Evolutionary conservation across 2,888 invertebrate genomes (phyloP), one percentile per base, ranked within the genome.

Genomic region (Gryllus longicercus): DNA sequence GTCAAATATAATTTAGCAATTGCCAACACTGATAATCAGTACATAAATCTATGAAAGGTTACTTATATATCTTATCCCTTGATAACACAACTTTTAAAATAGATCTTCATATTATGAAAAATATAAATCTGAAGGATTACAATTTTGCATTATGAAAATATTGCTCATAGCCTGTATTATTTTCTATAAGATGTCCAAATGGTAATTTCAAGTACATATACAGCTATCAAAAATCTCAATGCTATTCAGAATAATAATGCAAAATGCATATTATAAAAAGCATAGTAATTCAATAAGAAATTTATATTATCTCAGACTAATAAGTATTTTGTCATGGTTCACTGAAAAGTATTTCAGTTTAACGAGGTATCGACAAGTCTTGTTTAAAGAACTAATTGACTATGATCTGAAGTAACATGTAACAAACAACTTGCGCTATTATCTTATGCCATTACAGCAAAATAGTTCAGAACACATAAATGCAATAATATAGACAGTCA

Each of bases 1-100:
- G 63, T 63, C 16, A 63, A 63, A 63, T 63, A 63, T 38, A 38
- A 38, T 38, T 38, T 38, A 38, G 63, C 3, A 63, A 63, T 63
- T 18, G 63, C 63, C 63, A 63, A 63, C 63, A 63, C n/a, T 63
- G 63, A 63, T 63, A 63, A 63, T 63, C 63, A 63, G 63, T 63
- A 63, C 63, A 63, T 63, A 63, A 63, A 63, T 63, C 63, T 63
- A 63, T 63, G 63, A 63, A 63, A 63, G 63, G n/a, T 63, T 63
- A 63, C 63, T 63, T 63, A 63, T 63, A 63, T 63, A 63, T 63
- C 63, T 63, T n/a, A 63, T 63, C n/a, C n/a, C 63, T 63, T 63
- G 14, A n/a, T 63, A 63, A 63, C 63, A 14, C 63, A 63, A 63
- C 63, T 63, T 63, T 16, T 63, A 63, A 63, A 63, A 63, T 63